These are phyloP conservation scores for Xenotilapia longispinis DNA, from an alignment of 2,113 vertebrate species.

Conservation along the genomic window DNA sequence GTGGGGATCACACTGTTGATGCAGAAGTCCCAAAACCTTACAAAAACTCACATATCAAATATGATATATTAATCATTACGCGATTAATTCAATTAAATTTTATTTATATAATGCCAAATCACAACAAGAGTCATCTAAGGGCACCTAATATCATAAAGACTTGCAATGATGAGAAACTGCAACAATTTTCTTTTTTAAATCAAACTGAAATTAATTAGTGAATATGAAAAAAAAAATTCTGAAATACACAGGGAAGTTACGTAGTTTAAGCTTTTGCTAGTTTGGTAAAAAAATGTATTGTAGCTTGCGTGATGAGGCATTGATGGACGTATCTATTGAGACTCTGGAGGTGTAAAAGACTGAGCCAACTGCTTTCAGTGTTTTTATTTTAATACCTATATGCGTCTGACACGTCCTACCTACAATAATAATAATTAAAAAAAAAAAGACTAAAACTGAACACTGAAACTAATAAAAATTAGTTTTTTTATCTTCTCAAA, in stretches of 20 bases:
- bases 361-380: not conserved
- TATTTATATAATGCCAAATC: not conserved
- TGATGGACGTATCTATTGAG: not conserved
- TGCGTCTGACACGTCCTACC: not conserved
- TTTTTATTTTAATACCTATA: not conserved
- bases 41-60: not conserved
- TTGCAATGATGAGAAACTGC: not conserved
- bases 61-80: not conserved
- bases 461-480: not conserved
- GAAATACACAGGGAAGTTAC: not conserved
- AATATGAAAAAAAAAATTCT: not conserved
- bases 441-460: not conserved
- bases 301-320: not conserved
- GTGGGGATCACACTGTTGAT: not conserved
- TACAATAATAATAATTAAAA: rapidly evolving
- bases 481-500: too few species aligned
- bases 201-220: not conserved
- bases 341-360: not conserved
- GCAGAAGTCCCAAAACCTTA: not conserved
- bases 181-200: not conserved
- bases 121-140: not conserved
- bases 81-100: not conserved
- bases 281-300: not conserved
- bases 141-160: not conserved
- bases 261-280: not conserved